A percentile compares a stretch with the other conserved stretches of the same genome.
phyloP scores from a whole-genome alignment of 2,797 vertebrate species.

The Hafferia zeledoni region DNA sequence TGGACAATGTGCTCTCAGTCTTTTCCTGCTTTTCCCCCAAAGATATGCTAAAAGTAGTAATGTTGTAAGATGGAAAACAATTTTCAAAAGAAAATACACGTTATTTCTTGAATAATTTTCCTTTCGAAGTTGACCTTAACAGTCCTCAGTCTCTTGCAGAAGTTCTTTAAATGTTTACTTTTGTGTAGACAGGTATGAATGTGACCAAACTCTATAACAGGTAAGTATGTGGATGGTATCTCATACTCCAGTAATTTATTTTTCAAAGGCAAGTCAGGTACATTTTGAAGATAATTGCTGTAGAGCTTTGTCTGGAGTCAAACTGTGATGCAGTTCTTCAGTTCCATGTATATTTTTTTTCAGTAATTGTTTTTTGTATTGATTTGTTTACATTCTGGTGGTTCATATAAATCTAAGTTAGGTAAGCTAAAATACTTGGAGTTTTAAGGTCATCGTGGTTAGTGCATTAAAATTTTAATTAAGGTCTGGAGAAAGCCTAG shows the following conservation, averaged over 20 bases:
- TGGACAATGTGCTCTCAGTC: not conserved
- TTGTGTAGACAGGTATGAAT: not conserved
- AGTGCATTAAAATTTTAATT: not conserved
- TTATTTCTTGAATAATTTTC: not conserved
- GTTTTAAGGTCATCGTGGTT: not conserved
- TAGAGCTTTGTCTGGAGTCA: not conserved
- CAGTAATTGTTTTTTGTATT: not conserved
- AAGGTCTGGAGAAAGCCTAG: not conserved
- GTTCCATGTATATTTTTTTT: not conserved
- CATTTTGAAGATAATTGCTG: not conserved
- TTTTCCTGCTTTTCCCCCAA: not conserved
- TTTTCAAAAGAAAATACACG: not conserved
- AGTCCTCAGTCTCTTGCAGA: not conserved
- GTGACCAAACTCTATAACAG: not conserved
- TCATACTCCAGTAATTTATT: not conserved
- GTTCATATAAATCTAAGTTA: not conserved
- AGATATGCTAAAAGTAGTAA: not conserved
- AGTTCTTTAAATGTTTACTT: not conserved
- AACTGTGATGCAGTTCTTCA: constrained; percentile 2
- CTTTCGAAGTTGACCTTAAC: not conserved
- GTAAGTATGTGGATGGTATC: not conserved
- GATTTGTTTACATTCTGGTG: not conserved
- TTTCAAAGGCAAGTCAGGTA: not conserved
- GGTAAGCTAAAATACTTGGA: not conserved
- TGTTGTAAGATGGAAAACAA: not conserved